Conservation (phyloP, 64 coral and sea anemone genomes). For the Montipora efflorescens region DNA sequence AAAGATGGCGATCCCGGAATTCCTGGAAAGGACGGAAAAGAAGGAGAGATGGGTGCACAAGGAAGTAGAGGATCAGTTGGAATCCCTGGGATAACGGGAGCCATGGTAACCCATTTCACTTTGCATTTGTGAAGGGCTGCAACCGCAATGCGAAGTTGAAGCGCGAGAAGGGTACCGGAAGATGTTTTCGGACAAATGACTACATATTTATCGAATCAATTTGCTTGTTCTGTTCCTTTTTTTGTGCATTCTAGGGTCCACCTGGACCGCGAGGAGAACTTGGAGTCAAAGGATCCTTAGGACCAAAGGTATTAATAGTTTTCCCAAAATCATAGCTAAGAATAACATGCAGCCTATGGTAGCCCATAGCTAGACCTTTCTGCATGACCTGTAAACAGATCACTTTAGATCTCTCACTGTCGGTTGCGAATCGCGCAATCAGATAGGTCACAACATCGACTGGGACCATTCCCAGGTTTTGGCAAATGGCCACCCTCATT, state of each 20-base stretch:
- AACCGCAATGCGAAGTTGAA: too few species aligned
- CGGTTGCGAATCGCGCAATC: too few species aligned
- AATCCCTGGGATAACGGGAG: constrained; percentile 7
- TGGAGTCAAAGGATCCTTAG: constrained; percentile 16
- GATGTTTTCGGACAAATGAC: background rate
- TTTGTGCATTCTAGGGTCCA: background rate
- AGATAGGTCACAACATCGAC: too few species aligned
- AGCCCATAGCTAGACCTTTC: too few species aligned
- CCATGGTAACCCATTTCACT: background rate
- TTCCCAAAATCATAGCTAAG: background rate
- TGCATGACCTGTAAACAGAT: too few species aligned
- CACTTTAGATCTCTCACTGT: too few species aligned
- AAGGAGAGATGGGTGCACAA: background rate
- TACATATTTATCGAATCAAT: background rate
- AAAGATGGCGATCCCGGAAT: constrained; percentile 10
- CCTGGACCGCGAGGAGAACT: background rate
- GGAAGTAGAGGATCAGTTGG: constrained; percentile 1
- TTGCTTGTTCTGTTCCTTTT: background rate
- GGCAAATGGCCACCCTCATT: too few species aligned
- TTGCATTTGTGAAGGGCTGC: background rate
- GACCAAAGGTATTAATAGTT: background rate
- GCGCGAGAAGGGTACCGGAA: background rate
- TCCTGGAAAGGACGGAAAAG: constrained; percentile 25
- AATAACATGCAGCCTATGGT: too few species aligned
- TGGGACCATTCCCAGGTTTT: too few species aligned